Conservation (phyloP, 1,140 invertebrate species). For the Drosophila parabipectinata region DNA sequence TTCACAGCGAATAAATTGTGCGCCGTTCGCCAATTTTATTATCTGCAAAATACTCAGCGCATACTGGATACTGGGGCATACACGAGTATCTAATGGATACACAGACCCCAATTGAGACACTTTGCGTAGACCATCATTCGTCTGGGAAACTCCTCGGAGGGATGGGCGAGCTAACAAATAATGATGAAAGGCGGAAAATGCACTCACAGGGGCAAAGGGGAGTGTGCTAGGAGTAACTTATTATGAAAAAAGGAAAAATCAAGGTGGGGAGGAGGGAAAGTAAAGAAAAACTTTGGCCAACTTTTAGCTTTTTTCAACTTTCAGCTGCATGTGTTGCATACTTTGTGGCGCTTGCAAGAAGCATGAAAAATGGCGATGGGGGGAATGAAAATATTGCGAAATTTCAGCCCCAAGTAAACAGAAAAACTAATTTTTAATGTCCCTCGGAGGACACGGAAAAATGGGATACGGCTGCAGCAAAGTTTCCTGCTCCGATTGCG, state of each 20-base stretch:
- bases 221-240: slow-evolving; percentile 48
- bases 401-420: slow-evolving; percentile 50
- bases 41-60: slow-evolving; percentile 65
- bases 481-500: slow-evolving; percentile 29
- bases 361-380: slow-evolving; percentile 21
- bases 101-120: slow-evolving; percentile 55
- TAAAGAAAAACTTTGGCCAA: slow-evolving; percentile 48
- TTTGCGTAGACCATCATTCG: slow-evolving; percentile 49
- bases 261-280: background rate
- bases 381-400: slow-evolving; percentile 29
- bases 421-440: slow-evolving; percentile 69
- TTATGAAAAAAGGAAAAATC: slow-evolving; percentile 17
- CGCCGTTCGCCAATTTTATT: slow-evolving; percentile 63
- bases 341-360: slow-evolving; percentile 47
- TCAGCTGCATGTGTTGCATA: slow-evolving; percentile 66
- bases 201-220: slow-evolving; percentile 20
- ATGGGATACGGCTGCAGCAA: background rate
- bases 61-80: slow-evolving; percentile 26
- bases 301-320: slow-evolving; percentile 35
- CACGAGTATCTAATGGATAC: slow-evolving; percentile 42
- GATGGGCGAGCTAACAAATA: slow-evolving; percentile 32
- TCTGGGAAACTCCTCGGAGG: slow-evolving; percentile 4
- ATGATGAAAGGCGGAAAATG: slow-evolving; percentile 57
- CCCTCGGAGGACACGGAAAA: background rate
- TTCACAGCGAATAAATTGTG: slow-evolving; percentile 57